A percentile compares a stretch with the other conserved stretches of the same genome.
Evolutionary conservation across 2,113 vertebrate genomes (phyloP).

Genomic region (Calyptomena viridis): DNA sequence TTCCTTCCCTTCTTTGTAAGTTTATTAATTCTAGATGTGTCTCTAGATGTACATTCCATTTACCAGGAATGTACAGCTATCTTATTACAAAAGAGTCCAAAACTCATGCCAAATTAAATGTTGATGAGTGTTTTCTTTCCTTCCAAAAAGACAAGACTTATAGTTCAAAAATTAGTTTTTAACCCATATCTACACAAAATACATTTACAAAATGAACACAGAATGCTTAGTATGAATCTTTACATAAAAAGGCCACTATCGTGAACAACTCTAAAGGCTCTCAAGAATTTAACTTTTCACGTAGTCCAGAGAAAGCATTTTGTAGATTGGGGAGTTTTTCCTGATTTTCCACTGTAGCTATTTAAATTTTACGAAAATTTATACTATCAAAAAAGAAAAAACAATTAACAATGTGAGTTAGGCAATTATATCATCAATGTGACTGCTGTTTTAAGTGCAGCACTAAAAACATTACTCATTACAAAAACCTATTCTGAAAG

Average conservation of each 20-base stretch:
- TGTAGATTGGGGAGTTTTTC: accelerated
- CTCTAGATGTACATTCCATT: too few relatives aligned
- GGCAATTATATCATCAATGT: not conserved
- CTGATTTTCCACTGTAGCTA: not conserved
- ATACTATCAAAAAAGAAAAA: not conserved
- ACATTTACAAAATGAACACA: not conserved
- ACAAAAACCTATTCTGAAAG: not conserved
- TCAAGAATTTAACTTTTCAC: not conserved
- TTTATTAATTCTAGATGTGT: not conserved
- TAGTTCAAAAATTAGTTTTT: not conserved
- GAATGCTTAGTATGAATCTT: not conserved
- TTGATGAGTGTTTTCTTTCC: not conserved
- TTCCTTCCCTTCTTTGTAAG: not conserved
- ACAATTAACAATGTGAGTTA: not conserved
- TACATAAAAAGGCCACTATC: not conserved
- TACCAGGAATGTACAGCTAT: not conserved
- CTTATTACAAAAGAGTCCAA: not conserved
- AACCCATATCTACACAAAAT: not conserved
- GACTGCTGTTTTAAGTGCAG: not conserved
- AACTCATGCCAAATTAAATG: not conserved
- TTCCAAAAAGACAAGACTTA: not conserved
- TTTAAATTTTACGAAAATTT: not conserved
- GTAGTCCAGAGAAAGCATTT: not conserved
- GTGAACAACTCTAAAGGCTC: not conserved
- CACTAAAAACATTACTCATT: not conserved